These are phyloP conservation scores for Masnerella sp. DNA, from an alignment of 2,888 invertebrate species.

Conservation along the genomic window DNA sequence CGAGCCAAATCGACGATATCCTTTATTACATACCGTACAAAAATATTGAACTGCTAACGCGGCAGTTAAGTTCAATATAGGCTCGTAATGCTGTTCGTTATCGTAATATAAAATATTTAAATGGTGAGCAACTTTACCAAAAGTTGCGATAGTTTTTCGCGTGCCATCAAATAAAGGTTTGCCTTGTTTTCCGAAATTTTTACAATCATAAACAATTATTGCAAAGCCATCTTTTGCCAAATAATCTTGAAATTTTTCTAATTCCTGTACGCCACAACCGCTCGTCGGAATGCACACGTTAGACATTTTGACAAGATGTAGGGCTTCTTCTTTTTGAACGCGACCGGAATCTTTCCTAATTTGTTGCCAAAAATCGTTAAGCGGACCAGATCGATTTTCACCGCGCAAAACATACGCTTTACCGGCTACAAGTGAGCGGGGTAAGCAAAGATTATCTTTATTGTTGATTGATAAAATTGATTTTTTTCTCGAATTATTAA, in stretches of 20 bases:
- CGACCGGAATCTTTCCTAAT: neutral
- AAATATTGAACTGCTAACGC: neutral
- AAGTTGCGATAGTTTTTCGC: neutral
- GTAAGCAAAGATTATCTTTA: slow-evolving; percentile 8
- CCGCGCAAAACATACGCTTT: neutral
- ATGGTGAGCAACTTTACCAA: neutral
- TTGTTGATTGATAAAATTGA: slow-evolving; percentile 4
- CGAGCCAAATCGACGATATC: neutral
- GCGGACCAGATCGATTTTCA: neutral
- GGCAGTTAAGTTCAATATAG: neutral
- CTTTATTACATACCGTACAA: neutral
- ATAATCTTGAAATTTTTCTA: neutral
- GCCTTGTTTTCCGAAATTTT: neutral
- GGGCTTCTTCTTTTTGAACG: neutral
- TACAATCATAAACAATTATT: slow-evolving; percentile 1
- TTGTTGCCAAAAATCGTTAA: neutral
- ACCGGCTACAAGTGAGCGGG: neutral
- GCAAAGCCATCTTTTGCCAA: neutral
- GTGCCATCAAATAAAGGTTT: slow-evolving; percentile 7
- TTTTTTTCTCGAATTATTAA: neutral
- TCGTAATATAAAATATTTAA: slow-evolving; percentile 11
- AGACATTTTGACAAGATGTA: neutral
- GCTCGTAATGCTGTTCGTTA: neutral
- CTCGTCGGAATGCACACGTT: neutral
- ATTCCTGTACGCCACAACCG: neutral